These are phyloP conservation scores for Drosophila tsacasi DNA, from an alignment of 1,140 invertebrate genomes.

Conservation along the genomic window DNA sequence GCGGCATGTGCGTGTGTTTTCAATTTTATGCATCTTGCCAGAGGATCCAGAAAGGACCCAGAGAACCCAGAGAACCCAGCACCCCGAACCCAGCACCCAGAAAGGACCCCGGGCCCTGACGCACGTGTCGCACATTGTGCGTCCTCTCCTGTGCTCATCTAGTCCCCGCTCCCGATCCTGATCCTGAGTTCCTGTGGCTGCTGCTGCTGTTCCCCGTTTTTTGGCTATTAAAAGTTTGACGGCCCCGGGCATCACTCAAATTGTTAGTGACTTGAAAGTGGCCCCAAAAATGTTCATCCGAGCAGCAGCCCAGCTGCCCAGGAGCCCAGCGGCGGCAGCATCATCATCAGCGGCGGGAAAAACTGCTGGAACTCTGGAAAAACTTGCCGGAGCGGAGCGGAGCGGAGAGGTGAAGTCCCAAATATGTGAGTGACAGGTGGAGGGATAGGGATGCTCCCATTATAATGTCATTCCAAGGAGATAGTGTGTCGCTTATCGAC, in stretches of 20 bases:
- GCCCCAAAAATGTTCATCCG: conserved; percentile 34
- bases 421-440: conserved; percentile 8
- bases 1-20: conserved; percentile 55
- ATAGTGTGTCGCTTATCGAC: conserved; percentile 1
- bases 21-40: conserved; percentile 43
- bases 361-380: conserved; percentile 2
- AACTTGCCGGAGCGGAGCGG: background rate
- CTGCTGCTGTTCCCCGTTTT: conserved; percentile 32
- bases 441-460: background rate
- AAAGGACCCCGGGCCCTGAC: conserved; percentile 26
- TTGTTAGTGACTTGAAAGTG: conserved; percentile 61
- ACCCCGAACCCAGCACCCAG: background rate
- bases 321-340: conserved; percentile 11
- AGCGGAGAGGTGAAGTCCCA: background rate
- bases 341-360: background rate
- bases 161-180: background rate
- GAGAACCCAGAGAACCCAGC: background rate
- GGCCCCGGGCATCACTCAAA: conserved; percentile 62
- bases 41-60: conserved; percentile 7
- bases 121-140: conserved; percentile 54
- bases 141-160: background rate
- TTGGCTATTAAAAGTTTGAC: conserved; percentile 71
- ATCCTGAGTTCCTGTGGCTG: conserved; percentile 9
- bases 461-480: conserved; percentile 14
- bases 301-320: conserved; percentile 29